These are phyloP conservation scores for Tricholaema leucomelas DNA, from an alignment of 2,113 vertebrate genomes.

Conservation along the genomic window DNA sequence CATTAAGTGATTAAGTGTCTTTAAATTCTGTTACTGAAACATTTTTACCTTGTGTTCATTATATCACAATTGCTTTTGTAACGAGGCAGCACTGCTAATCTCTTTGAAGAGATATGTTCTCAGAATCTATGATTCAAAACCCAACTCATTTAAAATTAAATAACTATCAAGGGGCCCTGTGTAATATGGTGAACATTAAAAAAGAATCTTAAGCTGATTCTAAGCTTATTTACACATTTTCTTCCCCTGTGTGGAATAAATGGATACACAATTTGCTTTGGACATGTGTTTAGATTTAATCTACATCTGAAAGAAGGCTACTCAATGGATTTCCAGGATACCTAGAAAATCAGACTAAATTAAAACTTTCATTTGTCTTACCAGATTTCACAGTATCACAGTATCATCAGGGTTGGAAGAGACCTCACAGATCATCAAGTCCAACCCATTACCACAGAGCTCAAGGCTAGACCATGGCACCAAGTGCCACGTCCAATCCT, in stretches of 20 bases:
- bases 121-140: constrained; percentile 1
- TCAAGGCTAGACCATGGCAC: too few species aligned
- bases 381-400: too few species aligned
- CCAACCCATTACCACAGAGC: too few species aligned
- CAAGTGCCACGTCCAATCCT: too few species aligned
- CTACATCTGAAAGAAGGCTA: background rate
- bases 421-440: too few species aligned
- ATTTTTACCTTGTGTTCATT: constrained; percentile 1
- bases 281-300: constrained; percentile 15
- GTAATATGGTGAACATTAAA: constrained; percentile 12
- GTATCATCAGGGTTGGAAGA: too few species aligned
- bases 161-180: background rate
- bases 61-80: background rate
- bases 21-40: background rate
- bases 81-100: background rate
- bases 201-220: background rate
- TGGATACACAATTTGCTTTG: background rate
- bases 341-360: constrained; percentile 7
- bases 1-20: background rate
- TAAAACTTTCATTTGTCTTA: background rate
- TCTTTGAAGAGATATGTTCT: background rate
- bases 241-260: background rate
- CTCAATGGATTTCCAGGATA: background rate
- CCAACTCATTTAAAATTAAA: constrained; percentile 13
- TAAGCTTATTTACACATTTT: constrained; percentile 18